Base-by-base conservation (phyloP, 2,797 vertebrate species). In the Manis javanica region DNA sequence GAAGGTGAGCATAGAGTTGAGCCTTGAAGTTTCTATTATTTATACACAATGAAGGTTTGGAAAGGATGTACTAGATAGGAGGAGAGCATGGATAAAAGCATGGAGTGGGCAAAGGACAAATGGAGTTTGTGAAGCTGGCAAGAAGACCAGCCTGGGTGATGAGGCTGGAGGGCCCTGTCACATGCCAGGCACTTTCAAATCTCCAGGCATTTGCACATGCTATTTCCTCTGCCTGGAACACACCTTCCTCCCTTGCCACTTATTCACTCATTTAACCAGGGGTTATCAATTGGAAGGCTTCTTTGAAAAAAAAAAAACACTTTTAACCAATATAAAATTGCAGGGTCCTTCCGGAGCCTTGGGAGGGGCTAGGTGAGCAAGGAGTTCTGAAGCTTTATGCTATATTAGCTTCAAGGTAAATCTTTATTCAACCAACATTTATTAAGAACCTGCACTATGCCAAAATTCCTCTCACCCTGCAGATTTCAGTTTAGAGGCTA, bases 1-100 rank as follows among this genome's bases (percentile, higher is more conserved):
- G 39, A 77, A 96, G 18, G 49, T n/a, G 15, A 68, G 83, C 59
- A 64, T 49, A 86, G 61, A 74, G 79, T n/a, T 75, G 78, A 93
- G 66, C 42, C 87, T 66, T 59, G 34, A 93, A 37, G 21, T 82
- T 68, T 94, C 19, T 68, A 21, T 68, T 75, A 39, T 63, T 83
- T 78, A 83, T 78, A 61, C 37, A 93, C 51, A 64, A 46, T 53
- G 79, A 89, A 61, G 63, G 69, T 1, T 1, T 71, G 66, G 72
- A 57, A 75, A 75, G 46, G 31, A 55, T 51, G 29, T 59, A 26
- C 66, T 29, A 29, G 72, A 61, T 90, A 34, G 66, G 68, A 42
- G 34, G 31, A 46, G 55, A 55, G 55, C 10, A 31, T n/a, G 49
- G 49, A 69, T 77, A 77, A 84, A 79, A 49, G 59, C 84, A 26